Conservation (phyloP, 2,888 invertebrate genomes). For the Linnaemya tessellans region DNA sequence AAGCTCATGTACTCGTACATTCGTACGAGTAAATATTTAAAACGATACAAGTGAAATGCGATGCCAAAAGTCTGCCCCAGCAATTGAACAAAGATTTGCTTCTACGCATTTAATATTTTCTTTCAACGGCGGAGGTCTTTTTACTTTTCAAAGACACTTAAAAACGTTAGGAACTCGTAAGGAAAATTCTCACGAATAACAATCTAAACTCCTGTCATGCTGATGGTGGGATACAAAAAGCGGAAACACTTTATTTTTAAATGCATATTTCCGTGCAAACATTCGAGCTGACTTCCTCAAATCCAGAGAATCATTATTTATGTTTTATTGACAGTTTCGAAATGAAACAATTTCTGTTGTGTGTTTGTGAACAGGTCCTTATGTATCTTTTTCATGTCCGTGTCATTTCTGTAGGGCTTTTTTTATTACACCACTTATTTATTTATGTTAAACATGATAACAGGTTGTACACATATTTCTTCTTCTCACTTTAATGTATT, state of each 20-base stretch:
- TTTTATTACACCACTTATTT: too few species aligned
- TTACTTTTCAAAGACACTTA: neutral
- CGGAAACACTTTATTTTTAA: neutral
- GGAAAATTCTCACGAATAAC: neutral
- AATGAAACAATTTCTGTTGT: neutral
- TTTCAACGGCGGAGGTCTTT: neutral
- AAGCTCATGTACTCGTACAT: neutral
- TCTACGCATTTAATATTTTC: neutral
- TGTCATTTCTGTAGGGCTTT: neutral
- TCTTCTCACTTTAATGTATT: neutral
- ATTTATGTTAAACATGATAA: neutral
- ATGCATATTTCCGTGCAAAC: neutral
- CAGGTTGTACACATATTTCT: neutral
- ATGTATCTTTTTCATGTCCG: neutral
- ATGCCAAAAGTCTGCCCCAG: neutral
- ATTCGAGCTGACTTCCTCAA: neutral
- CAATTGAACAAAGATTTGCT: neutral
- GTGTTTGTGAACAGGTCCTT: neutral
- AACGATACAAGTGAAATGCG: neutral
- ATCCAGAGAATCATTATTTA: neutral
- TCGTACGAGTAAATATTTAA: neutral
- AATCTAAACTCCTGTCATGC: neutral
- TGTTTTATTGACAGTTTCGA: neutral
- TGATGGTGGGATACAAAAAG: neutral
- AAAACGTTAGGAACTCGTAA: neutral